Percentiles rank a stretch among this genome's conserved stretches.
These are phyloP conservation scores for Brachionus manjavacas DNA, from an alignment of 1,140 invertebrate genomes.

Conservation along the genomic window DNA sequence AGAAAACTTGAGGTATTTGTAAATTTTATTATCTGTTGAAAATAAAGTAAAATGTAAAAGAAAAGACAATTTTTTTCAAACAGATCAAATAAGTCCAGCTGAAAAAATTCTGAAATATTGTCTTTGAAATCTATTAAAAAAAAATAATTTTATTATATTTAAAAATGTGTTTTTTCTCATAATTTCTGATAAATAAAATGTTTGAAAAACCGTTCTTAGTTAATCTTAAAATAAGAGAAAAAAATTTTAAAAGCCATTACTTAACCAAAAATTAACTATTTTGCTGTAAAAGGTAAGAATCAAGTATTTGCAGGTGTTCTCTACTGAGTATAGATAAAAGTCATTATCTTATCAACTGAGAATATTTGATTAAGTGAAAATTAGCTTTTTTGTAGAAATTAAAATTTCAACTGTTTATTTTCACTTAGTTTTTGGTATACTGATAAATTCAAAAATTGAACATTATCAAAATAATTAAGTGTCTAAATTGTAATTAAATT, in stretches of 20 bases:
- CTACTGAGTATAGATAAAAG: background rate
- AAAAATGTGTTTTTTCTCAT: background rate
- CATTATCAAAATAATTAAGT: background rate
- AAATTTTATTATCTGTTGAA: too few relatives aligned
- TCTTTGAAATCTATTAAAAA: too few relatives aligned
- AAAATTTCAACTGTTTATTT: slow-evolving; percentile 9
- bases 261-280: background rate
- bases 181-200: background rate
- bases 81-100: too few relatives aligned
- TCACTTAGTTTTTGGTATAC: background rate
- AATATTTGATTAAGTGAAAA: background rate
- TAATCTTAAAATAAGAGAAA: background rate
- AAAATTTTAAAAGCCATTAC: background rate
- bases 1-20: too few relatives aligned
- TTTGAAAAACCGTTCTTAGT: background rate
- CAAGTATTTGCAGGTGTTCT: slow-evolving; percentile 20
- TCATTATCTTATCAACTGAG: background rate
- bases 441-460: background rate
- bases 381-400: background rate
- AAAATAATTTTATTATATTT: too few relatives aligned
- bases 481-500: slow-evolving; percentile 7
- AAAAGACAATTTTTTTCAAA: too few relatives aligned
- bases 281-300: background rate
- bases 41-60: too few relatives aligned
- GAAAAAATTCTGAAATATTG: too few relatives aligned